These are phyloP conservation scores for Uropetala carovei DNA, from an alignment of 2,888 invertebrate species.

Conservation along the genomic window DNA sequence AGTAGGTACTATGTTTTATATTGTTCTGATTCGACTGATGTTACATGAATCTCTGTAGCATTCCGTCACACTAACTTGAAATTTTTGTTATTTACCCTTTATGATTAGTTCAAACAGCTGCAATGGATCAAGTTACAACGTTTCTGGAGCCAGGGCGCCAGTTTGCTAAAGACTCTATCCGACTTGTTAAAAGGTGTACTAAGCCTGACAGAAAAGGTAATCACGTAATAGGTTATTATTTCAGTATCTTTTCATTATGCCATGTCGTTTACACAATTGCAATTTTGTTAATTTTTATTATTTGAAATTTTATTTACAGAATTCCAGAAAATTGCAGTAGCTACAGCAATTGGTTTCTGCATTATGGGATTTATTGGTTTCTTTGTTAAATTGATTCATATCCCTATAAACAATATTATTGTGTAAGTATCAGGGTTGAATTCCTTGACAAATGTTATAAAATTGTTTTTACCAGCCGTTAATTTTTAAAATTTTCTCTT, in stretches of 20 bases:
- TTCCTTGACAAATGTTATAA: no score
- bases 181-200: slow-evolving; percentile 98
- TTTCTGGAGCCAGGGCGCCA: slow-evolving; percentile 96
- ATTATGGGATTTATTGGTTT: slow-evolving; percentile 99
- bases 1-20: background rate
- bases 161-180: slow-evolving; percentile 98
- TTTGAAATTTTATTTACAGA: slow-evolving; percentile 81
- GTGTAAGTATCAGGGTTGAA: slow-evolving; percentile 83
- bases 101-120: background rate
- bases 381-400: slow-evolving; percentile 99
- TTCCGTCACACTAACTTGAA: background rate
- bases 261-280: background rate
- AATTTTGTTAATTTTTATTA: background rate
- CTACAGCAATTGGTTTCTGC: slow-evolving; percentile 99
- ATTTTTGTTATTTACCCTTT: background rate
- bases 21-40: background rate
- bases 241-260: background rate
- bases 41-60: background rate
- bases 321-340: slow-evolving; percentile 99
- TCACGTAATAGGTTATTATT: background rate
- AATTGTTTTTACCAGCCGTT: no score
- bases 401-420: slow-evolving; percentile 98
- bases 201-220: slow-evolving; percentile 99
- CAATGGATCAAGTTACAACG: slow-evolving; percentile 97
- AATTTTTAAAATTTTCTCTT: no score